Base-by-base conservation (phyloP, 2,113 vertebrate species). In the Catharus fuscescens region DNA sequence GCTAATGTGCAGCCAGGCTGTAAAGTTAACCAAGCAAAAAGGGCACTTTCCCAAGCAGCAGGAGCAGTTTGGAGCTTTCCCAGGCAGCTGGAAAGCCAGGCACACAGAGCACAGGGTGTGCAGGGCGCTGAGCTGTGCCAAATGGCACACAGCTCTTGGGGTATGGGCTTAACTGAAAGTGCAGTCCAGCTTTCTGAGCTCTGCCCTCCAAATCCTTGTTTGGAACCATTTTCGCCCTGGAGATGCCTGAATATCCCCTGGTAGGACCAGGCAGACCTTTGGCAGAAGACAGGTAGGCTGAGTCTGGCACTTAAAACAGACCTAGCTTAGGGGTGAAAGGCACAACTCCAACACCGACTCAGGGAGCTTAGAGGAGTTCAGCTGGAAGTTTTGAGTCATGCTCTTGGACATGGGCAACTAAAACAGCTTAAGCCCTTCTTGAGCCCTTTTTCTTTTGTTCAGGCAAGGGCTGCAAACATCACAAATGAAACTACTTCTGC, bases 11-110 rank as follows among this genome's bases (percentile, higher is more conserved):
- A 73, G 59, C 45, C 9, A 6, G 62, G 29, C 76, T 70, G n/a
- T 69, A 61, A 86, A 94, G 69, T 38, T 31, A 95, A 42, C 72
- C 90, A 74, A 87, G 86, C 91, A 92, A 47, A 80, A 90, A 89
- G 77, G 69, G 42, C 78, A 88, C 90, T 77, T 65, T 85, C 61
- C 90, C 34, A 54, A 84, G 50, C 66, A 76, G 74, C 45, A 66
- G 64, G 60, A 78, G 60, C 47, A 74, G 47, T 36, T 6, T 24
- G 29, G 78, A 85, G 54, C 66, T 71, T 60, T 79, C 25, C 4
- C 26, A 54, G 17, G 56, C 2, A 0, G 47, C 42, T 29, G 52
- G 57, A 62, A 52, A 78, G 25, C 14, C 0, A 0, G n/a, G 89
- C 53, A 76, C 0, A 0, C 19, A 32, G 70, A 70, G 78, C 45